Conservation (phyloP, 2,797 vertebrate genomes). For the Varecia variegata region DNA sequence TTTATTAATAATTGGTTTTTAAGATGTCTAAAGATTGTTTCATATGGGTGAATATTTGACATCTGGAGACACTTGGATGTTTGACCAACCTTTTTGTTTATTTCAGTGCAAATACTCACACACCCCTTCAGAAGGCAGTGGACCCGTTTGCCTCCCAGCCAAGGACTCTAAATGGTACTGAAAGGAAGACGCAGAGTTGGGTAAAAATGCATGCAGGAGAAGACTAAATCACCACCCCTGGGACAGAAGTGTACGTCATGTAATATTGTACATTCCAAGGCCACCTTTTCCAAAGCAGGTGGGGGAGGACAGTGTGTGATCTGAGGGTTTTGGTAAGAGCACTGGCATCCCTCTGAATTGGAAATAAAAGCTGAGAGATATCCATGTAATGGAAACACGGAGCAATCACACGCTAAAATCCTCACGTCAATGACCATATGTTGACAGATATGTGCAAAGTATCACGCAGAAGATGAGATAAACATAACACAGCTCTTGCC, state of each 20-base stretch:
- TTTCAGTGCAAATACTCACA: not conserved
- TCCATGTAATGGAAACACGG: not conserved
- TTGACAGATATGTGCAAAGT: not conserved
- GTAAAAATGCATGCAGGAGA: not conserved
- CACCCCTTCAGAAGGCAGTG: not conserved
- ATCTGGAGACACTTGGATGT: not conserved
- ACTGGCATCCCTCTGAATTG: not conserved
- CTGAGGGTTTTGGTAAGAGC: not conserved
- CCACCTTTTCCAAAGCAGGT: not conserved
- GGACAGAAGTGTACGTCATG: rapidly evolving
- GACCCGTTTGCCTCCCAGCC: not conserved
- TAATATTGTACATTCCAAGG: not conserved
- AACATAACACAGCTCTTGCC: not conserved
- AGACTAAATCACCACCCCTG: not conserved
- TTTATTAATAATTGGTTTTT: not conserved
- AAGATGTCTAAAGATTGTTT: not conserved
- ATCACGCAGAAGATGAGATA: not conserved
- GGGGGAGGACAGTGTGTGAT: not conserved
- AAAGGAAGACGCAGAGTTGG: not conserved
- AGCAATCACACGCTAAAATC: not conserved
- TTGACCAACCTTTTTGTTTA: not conserved
- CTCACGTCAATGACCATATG: not conserved
- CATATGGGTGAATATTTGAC: not conserved
- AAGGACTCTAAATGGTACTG: not conserved
- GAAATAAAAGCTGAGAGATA: not conserved